Evolutionary conservation across 1,140 invertebrate species (phyloP).

Genomic region (Hesperophylax magnus): DNA sequence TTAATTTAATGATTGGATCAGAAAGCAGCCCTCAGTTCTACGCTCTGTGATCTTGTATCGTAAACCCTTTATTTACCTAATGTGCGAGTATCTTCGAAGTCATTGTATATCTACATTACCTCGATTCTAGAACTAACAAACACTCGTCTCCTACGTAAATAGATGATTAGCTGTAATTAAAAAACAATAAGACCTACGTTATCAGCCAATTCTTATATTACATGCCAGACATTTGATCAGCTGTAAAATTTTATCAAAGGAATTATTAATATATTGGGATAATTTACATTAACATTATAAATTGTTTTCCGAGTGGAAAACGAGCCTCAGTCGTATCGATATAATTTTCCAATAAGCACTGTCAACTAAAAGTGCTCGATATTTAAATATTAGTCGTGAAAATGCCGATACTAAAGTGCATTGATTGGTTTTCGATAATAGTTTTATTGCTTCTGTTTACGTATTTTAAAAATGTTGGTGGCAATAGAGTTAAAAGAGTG

Average conservation of each 20-base stretch:
- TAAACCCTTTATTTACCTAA: too few species aligned
- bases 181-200: conserved; percentile 11
- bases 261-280: not conserved
- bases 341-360: too few species aligned
- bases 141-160: conserved; percentile 11
- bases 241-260: conserved; percentile 38
- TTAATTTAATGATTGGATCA: too few species aligned
- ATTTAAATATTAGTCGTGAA: not conserved
- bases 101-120: not conserved
- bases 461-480: conserved; percentile 7
- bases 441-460: conserved; percentile 36
- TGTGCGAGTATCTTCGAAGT: not conserved
- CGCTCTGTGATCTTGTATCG: too few species aligned
- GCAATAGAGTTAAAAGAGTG: conserved; percentile 45
- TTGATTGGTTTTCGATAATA: not conserved
- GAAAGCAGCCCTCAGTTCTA: too few species aligned
- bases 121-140: not conserved
- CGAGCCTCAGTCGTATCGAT: too few species aligned
- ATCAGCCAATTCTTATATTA: conserved; percentile 7
- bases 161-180: conserved; percentile 7
- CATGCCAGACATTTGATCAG: conserved; percentile 42
- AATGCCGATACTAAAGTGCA: not conserved
- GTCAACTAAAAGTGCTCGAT: too few species aligned
- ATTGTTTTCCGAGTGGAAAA: not conserved
- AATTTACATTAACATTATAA: not conserved